Base-by-base conservation (phyloP, 2,888 invertebrate species). In the Tetragonisca angustula region DNA sequence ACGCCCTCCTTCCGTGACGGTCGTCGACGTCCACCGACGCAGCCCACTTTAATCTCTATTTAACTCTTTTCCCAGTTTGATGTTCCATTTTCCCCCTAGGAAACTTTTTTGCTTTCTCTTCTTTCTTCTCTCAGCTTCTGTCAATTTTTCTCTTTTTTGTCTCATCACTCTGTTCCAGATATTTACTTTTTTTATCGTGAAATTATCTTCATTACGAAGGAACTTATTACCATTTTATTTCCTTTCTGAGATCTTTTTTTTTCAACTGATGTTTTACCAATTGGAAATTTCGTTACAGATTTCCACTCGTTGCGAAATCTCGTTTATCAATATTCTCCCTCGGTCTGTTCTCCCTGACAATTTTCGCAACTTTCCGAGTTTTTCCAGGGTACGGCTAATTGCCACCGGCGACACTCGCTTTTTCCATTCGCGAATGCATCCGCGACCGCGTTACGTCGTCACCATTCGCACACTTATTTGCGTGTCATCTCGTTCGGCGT, bases 1-100 rank as follows among this genome's bases (percentile, higher is more conserved):
- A 92, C 93, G 93, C 92, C 93, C 92, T 92, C 92, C 90, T 92
- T 92, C 89, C 91, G 89, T 91, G 89, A 90, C 89, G 81, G 80
- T 84, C 87, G 81, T 84, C 81, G 78, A 79, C 87, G 80, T 81
- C 79, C 68, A 67, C 75, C 79, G 86, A 76, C 79, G 65, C 80
- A 52, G 36, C 32, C 49, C 62, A 32, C 71, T 62, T 65, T 27
- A 52, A 21, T 5, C 21, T 36, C 61, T 54, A 43, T 19, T 65
- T 6, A n/a, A 19, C 52, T 27, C 59, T 21, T 50, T 17, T 9
- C 27, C 4, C 27, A 17, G 2, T 17, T 15, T 17, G 4, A 61
- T 17, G 6, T 24, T 9, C 24, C 56, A 56, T 27, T 27, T 61
- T 13, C 3, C 2, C 5, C 3, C 0, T 36, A 27, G 27, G 27